These are phyloP conservation scores for Meda fulgida DNA, from an alignment of 2,797 vertebrate species.

Conservation along the genomic window DNA sequence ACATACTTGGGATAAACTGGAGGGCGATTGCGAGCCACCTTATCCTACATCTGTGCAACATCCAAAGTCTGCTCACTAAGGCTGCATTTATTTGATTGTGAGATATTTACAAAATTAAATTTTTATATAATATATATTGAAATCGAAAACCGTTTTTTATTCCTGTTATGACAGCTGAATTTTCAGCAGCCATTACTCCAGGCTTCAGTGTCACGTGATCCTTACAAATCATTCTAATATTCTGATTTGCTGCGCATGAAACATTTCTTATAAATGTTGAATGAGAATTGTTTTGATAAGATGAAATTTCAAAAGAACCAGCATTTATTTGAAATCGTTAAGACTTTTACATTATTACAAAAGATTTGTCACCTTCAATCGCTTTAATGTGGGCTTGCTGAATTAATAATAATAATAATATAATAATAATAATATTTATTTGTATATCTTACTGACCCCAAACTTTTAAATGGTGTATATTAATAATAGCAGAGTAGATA, in stretches of 20 bases:
- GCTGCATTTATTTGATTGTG: constrained; percentile 2
- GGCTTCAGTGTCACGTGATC: not conserved
- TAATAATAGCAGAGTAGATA: not conserved
- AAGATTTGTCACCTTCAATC: not conserved
- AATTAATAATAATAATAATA: too few relatives aligned
- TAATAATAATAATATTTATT: too few relatives aligned
- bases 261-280: not conserved
- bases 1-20: not conserved
- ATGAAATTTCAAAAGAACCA: not conserved
- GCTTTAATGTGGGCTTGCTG: not conserved
- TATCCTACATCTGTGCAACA: not conserved
- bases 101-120: not conserved
- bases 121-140: not conserved
- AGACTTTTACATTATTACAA: too few relatives aligned
- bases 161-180: not conserved
- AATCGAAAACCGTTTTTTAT: not conserved
- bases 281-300: not conserved
- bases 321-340: not conserved
- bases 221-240: not conserved
- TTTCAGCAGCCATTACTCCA: too few relatives aligned
- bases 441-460: not conserved
- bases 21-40: not conserved
- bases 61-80: not conserved
- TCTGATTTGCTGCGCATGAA: not conserved
- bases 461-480: not conserved